phyloP scores from a whole-genome alignment of 2,797 vertebrate genomes.

The Xenops minutus region DNA sequence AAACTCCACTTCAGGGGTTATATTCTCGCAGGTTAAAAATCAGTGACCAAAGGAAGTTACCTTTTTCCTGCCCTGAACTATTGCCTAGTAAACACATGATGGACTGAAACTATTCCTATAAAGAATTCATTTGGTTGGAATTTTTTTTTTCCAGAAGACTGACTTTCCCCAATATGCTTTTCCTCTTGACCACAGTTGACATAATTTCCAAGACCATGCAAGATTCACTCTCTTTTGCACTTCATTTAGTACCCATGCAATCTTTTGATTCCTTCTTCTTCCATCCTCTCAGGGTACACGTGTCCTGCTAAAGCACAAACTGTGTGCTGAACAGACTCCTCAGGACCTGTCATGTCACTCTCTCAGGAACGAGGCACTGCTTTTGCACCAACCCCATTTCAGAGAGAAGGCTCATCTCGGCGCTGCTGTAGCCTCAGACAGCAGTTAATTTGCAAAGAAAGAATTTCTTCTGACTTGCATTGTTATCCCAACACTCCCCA shows the following conservation, averaged over 20 bases:
- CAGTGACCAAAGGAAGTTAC: background rate
- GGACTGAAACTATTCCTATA: background rate
- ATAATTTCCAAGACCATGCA: background rate
- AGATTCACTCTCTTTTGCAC: background rate
- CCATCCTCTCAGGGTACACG: background rate
- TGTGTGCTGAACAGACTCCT: background rate
- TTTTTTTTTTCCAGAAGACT: background rate
- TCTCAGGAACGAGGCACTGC: background rate
- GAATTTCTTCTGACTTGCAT: constrained; percentile 24
- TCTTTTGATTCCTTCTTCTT: background rate
- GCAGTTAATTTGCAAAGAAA: constrained; percentile 13
- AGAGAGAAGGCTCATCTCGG: background rate
- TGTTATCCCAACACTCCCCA: constrained; percentile 53
- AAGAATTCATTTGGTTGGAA: background rate
- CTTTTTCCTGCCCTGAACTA: background rate
- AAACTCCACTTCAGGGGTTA: background rate
- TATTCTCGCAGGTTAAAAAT: background rate
- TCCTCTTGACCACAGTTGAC: background rate
- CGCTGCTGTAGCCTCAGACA: background rate
- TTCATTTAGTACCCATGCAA: background rate
- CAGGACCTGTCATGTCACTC: background rate
- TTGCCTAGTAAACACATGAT: background rate
- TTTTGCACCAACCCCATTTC: background rate
- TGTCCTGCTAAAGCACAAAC: background rate
- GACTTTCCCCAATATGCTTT: background rate